Percentiles rank a stretch among this genome's conserved stretches.
Conservation (phyloP, 2,113 vertebrate species). For the Smithornis capensis region DNA sequence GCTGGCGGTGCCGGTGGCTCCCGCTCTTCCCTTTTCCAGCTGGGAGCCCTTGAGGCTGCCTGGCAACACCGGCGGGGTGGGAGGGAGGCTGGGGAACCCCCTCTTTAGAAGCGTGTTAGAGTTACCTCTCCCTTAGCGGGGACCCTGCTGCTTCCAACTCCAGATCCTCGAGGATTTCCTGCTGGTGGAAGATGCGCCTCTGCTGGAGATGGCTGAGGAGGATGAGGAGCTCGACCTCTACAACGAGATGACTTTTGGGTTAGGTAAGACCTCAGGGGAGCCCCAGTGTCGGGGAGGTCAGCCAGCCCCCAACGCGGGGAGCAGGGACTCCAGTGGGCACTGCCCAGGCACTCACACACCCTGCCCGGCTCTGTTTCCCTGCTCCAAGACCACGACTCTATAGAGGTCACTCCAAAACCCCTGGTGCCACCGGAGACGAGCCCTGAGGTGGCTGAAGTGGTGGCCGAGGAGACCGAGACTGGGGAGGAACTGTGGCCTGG, state of each 20-base stretch:
- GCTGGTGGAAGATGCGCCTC: constrained; percentile 71
- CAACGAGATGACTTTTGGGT: constrained; percentile 88
- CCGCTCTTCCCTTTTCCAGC: not conserved
- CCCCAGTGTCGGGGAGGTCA: not conserved
- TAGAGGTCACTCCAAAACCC: not conserved
- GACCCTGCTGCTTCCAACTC: not conserved
- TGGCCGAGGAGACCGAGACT: not conserved
- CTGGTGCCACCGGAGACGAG: not conserved
- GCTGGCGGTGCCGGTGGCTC: not conserved
- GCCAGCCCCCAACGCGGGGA: accelerated
- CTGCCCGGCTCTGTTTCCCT: not conserved
- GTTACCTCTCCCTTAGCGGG: not conserved
- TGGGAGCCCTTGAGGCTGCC: not conserved
- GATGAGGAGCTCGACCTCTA: constrained; percentile 85
- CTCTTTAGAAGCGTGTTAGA: not conserved
- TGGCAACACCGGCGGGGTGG: accelerated
- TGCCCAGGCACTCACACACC: not conserved
- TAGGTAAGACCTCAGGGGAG: constrained; percentile 48
- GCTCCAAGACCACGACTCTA: not conserved
- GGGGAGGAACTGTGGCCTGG: not conserved
- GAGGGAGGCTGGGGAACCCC: not conserved
- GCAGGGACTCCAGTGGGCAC: not conserved
- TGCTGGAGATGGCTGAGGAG: constrained; percentile 83
- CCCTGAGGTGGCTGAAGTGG: not conserved
- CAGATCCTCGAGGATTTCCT: constrained; percentile 80